A percentile compares a stretch with the other conserved stretches of the same genome.
phyloP scores from a whole-genome alignment of 2,113 vertebrate species.

The Orycteropus afer region DNA sequence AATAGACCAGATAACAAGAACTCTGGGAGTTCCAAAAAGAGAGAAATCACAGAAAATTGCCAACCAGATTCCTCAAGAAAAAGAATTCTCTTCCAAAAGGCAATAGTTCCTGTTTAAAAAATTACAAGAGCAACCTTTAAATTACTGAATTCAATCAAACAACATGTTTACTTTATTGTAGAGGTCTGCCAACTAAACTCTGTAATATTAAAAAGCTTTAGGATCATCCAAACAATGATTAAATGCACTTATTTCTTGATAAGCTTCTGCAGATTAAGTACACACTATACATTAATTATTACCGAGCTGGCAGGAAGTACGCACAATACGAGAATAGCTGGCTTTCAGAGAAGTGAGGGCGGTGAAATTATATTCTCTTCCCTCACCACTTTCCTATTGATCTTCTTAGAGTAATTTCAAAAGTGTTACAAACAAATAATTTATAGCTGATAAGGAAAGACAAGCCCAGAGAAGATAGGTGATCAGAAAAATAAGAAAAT shows the following conservation, averaged over 20 bases:
- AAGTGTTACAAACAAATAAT: conserved; percentile 67
- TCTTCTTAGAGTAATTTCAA: conserved; percentile 63
- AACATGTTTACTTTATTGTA: neutral
- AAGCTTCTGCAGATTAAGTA: conserved; percentile 41
- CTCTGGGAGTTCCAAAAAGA: neutral
- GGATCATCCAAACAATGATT: conserved; percentile 27
- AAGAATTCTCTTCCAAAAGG: neutral
- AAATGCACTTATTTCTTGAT: conserved; percentile 58
- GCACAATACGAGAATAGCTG: neutral
- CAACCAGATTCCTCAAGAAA: neutral
- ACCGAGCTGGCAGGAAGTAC: conserved; percentile 23
- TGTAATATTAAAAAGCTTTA: conserved; percentile 39
- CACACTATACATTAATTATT: conserved; percentile 54
- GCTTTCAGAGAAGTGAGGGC: conserved; percentile 37
- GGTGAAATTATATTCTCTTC: neutral
- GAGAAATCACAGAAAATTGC: neutral
- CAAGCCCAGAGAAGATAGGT: conserved; percentile 1
- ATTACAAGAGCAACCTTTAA: neutral
- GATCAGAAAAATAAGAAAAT: conserved; percentile 48
- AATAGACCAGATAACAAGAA: neutral
- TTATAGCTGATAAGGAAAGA: conserved; percentile 60
- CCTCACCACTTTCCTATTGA: conserved; percentile 54
- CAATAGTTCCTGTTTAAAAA: conserved; percentile 37
- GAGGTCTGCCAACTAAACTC: neutral
- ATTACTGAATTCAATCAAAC: conserved; percentile 46